These are phyloP conservation scores for Mormyrus proboscirostris DNA, from an alignment of 2,797 vertebrate species.

Conservation along the genomic window DNA sequence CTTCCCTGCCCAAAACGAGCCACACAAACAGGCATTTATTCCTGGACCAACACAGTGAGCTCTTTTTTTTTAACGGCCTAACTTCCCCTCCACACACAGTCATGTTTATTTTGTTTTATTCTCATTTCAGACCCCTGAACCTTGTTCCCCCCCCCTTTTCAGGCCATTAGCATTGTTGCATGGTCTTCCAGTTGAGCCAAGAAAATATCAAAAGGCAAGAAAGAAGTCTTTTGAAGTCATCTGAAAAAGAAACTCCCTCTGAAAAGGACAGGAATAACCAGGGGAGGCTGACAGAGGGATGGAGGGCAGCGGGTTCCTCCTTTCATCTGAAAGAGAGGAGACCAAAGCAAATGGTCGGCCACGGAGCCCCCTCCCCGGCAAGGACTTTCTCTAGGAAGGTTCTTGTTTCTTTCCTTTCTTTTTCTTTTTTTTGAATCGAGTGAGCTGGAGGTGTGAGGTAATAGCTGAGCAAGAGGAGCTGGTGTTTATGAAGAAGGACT, in stretches of 20 bases:
- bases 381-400: background rate
- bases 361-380: background rate
- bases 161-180: conserved; percentile 1
- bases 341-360: conserved; percentile 3
- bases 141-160: background rate
- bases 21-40: conserved; percentile 18
- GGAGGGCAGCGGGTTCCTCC: background rate
- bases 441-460: background rate
- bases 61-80: background rate
- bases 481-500: conserved; percentile 7
- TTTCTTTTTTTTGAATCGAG: background rate
- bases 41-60: background rate
- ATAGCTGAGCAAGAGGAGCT: background rate
- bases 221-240: conserved; percentile 20
- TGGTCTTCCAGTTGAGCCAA: conserved; percentile 8
- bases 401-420: background rate
- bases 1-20: conserved; percentile 14
- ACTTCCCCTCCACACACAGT: background rate
- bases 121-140: background rate
- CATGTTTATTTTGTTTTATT: conserved; percentile 13
- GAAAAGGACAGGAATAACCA: background rate
- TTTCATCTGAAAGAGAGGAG: conserved; percentile 6
- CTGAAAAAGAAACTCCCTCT: conserved; percentile 9
- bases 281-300: background rate
- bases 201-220: conserved; percentile 23